Evolutionary conservation across 92 coral and sea anemone species (phyloP).

Genomic region (Pocillopora grandis): DNA sequence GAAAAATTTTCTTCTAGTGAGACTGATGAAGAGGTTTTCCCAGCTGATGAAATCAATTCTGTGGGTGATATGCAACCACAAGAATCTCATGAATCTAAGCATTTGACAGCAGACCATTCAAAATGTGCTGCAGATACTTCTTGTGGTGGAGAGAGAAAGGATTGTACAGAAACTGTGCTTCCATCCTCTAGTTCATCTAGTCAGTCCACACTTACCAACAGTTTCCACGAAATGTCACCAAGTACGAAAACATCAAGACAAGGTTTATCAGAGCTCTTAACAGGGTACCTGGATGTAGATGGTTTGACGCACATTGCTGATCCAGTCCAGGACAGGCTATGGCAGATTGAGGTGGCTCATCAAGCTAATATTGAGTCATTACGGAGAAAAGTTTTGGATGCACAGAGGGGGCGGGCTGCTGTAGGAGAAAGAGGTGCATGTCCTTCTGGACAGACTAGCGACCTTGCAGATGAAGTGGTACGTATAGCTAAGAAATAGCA

Average conservation of each 20-base stretch:
- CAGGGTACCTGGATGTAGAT: slow-evolving; percentile 80
- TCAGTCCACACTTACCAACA: slow-evolving; percentile 10
- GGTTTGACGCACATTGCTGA: slow-evolving; percentile 76
- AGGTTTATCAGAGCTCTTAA: slow-evolving; percentile 52
- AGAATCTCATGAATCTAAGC: neutral
- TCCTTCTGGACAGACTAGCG: slow-evolving; percentile 48
- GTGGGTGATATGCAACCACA: neutral
- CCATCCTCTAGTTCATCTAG: slow-evolving; percentile 31
- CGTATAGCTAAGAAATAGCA: neutral
- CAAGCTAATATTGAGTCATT: slow-evolving; percentile 71
- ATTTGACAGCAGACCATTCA: neutral
- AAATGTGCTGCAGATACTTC: neutral
- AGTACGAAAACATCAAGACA: slow-evolving; percentile 50
- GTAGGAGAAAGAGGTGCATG: slow-evolving; percentile 42
- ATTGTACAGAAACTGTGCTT: slow-evolving; percentile 16
- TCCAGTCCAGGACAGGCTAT: slow-evolving; percentile 83
- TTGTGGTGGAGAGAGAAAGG: slow-evolving; percentile 19
- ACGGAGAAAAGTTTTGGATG: slow-evolving; percentile 67
- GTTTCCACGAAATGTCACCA: slow-evolving; percentile 21
- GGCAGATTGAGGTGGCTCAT: slow-evolving; percentile 74
- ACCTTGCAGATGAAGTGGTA: slow-evolving; percentile 83
- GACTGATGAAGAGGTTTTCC: neutral
- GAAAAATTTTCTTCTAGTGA: slow-evolving; percentile 7
- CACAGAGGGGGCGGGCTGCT: slow-evolving; percentile 45
- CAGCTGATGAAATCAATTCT: neutral